A percentile compares a stretch with the other conserved stretches of the same genome.
phyloP scores from a whole-genome alignment of 2,797 vertebrate species.

The Taenioides sp. region DNA sequence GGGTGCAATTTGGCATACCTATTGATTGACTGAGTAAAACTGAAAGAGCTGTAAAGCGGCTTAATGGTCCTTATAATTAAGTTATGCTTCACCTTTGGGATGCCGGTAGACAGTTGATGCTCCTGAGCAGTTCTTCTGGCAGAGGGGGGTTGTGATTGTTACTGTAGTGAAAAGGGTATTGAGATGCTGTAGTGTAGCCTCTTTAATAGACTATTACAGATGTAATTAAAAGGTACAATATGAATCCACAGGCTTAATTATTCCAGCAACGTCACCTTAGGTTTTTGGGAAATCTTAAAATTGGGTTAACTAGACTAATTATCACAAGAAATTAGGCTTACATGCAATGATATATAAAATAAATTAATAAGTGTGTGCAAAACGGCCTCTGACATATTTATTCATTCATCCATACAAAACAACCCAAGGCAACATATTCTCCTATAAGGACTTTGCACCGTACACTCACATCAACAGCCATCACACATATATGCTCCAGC shows the following conservation, averaged over 20 bases:
- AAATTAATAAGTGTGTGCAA: background rate
- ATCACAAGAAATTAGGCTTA: background rate
- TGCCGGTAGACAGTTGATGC: background rate
- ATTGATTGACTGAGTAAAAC: background rate
- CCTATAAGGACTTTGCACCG: slow-evolving; percentile 14
- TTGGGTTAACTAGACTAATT: background rate
- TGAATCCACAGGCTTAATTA: background rate
- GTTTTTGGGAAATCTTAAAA: background rate
- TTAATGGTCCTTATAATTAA: slow-evolving; percentile 8
- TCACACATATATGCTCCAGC: background rate
- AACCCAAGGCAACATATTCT: slow-evolving; percentile 17
- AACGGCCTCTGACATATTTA: slow-evolving; percentile 15
- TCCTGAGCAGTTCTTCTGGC: background rate
- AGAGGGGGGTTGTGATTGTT: background rate
- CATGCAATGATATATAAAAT: too few relatives aligned
- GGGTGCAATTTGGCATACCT: background rate
- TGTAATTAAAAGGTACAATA: background rate
- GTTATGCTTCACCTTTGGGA: slow-evolving; percentile 11
- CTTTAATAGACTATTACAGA: too few relatives aligned
- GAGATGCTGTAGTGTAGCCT: background rate
- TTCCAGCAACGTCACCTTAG: background rate
- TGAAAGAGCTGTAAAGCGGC: background rate
- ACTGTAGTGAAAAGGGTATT: background rate
- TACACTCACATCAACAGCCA: slow-evolving; percentile 14
- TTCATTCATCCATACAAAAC: slow-evolving; percentile 27